Percentiles rank a stretch among this genome's conserved stretches.
phyloP scores from a whole-genome alignment of 2,113 vertebrate species.

The Equus przewalskii region DNA sequence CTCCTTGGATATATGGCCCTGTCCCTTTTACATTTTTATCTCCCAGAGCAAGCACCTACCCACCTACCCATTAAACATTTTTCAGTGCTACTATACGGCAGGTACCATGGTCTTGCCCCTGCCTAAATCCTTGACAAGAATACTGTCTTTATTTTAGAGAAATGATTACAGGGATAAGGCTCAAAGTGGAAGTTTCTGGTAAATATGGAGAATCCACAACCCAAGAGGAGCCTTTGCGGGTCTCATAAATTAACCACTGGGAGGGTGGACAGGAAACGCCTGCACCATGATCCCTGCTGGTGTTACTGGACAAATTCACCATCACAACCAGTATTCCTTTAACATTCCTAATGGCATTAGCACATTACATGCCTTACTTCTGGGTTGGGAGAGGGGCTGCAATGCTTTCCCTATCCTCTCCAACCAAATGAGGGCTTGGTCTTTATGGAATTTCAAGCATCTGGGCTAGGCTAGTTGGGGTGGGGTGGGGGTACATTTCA shows the following conservation, averaged over 20 bases:
- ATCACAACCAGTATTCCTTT: background rate
- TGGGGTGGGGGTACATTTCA: slow-evolving; percentile 36
- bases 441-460: slow-evolving; percentile 72
- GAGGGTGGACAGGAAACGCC: background rate
- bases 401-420: background rate
- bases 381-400: slow-evolving; percentile 24
- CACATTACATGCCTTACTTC: background rate
- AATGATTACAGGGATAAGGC: background rate
- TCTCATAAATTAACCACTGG: background rate
- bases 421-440: slow-evolving; percentile 43
- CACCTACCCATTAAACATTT: background rate
- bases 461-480: background rate
- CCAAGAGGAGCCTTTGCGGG: background rate
- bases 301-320: background rate
- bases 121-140: background rate
- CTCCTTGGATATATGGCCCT: background rate
- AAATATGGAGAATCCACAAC: background rate
- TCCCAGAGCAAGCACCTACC: background rate
- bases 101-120: background rate
- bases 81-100: background rate
- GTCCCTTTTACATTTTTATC: background rate
- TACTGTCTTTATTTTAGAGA: background rate
- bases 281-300: background rate
- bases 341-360: background rate
- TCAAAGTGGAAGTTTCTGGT: background rate